Evolutionary conservation across 2,113 vertebrate genomes (phyloP), one percentile per base, ranked within the genome.

Genomic region (Pyrgilauda ruficollis): DNA sequence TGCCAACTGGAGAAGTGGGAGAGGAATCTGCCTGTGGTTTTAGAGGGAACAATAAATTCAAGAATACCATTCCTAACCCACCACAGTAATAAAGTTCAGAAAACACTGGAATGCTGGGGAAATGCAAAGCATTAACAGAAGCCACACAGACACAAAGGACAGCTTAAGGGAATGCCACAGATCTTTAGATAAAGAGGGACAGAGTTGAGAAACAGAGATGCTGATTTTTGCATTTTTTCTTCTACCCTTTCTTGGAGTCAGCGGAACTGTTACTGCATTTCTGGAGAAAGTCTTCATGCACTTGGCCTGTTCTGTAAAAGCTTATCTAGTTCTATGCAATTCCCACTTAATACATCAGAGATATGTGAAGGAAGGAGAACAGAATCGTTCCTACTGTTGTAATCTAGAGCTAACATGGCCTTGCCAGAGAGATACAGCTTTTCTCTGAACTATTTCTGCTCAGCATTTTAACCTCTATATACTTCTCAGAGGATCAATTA

Each of bases 241-340:
- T 53, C 74, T 27, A 41, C 7, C 1, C 9, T 11, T 84, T 78
- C n/a, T 53, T 58, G 22, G 28, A 70, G 26, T 11, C 61, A 37
- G 4, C 23, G 23, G 26, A 86, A 67, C 22, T 37, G 4, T 20
- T 23, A 31, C 2, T 0, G 3, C 46, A 44, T 84, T 74, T 33
- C 3, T 8, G 13, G 24, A 83, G 6, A 67, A 82, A 87, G 35
- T 24, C 44, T 76, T 52, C 7, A 31, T 0, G 0, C 5, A n/a
- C 24, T 72, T 61, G 47, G 4, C 26, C 74, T 75, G 33, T 7
- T 52, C 18, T 64, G 27, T 17, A 24, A 47, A 59, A 79, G 15
- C 14, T 17, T 20, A 44, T 3, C 7, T 22, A 55, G 14, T 15
- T 47, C 67, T 88, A 9, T 24, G 69, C 64, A 83, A 39, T 44